Percentiles rank a stretch among this genome's conserved stretches.
These are phyloP conservation scores for Prosopocoilus inquinatus DNA, from an alignment of 2,888 invertebrate species.

Conservation along the genomic window DNA sequence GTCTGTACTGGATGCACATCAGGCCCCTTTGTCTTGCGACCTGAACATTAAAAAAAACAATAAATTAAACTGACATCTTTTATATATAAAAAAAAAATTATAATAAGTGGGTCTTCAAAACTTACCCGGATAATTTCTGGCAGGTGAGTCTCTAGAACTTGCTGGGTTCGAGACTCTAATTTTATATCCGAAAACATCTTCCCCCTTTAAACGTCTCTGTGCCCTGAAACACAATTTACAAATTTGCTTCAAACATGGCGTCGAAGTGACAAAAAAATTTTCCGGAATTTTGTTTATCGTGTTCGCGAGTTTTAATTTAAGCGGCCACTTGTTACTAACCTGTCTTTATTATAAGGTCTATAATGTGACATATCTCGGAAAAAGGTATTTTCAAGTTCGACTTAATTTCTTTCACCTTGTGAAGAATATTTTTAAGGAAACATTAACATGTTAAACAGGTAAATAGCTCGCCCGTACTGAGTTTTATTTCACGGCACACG, in stretches of 20 bases:
- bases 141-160: conserved; percentile 24
- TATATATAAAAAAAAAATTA: background rate
- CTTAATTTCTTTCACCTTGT: conserved; percentile 6
- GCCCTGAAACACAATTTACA: conserved; percentile 57
- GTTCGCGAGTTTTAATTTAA: no score
- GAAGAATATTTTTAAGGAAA: conserved; percentile 15
- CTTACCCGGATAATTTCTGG: conserved; percentile 29
- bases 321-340: conserved; percentile 9
- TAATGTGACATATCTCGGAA: conserved; percentile 27
- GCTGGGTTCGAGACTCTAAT: conserved; percentile 53
- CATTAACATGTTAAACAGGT: conserved; percentile 17
- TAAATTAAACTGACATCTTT: background rate
- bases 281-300: no score
- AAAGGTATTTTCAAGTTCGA: background rate
- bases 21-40: conserved; percentile 16
- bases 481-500: background rate
- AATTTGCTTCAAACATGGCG: no score
- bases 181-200: conserved; percentile 77
- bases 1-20: conserved; percentile 12
- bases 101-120: background rate
- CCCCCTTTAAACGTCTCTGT: conserved; percentile 80
- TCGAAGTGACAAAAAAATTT: no score
- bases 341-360: conserved; percentile 25
- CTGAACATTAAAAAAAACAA: conserved; percentile 5
- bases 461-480: conserved; percentile 18